phyloP scores from a whole-genome alignment of 2,113 vertebrate species.

The Engystomops pustulosus region DNA sequence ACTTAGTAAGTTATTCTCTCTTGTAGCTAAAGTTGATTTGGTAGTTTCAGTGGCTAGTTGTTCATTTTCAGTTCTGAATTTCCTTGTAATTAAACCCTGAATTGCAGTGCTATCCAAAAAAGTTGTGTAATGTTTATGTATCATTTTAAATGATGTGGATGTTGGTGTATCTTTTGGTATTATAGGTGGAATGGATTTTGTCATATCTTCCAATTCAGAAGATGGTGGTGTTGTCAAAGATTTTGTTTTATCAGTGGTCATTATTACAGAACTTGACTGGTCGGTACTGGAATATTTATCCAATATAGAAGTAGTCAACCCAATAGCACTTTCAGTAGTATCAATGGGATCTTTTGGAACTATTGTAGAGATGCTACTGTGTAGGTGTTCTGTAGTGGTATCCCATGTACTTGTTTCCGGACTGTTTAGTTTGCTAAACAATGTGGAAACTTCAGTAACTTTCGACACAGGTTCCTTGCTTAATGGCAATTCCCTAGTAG shows the following conservation, averaged over 20 bases:
- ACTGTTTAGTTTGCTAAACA: conserved; percentile 37
- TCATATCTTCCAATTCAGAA: background rate
- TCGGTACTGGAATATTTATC: background rate
- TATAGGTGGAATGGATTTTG: background rate
- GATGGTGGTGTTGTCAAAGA: background rate
- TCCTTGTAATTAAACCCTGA: background rate
- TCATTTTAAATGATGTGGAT: conserved; percentile 25
- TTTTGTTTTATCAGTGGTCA: background rate
- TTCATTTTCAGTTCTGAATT: background rate
- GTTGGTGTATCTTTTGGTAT: background rate
- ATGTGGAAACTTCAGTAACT: background rate
- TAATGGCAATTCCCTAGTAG: background rate
- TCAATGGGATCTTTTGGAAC: conserved; percentile 3
- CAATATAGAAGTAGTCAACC: background rate
- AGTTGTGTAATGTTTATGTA: background rate
- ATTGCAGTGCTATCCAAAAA: background rate
- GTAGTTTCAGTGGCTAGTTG: background rate
- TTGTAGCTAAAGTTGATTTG: background rate
- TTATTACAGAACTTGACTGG: background rate
- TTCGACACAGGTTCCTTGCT: conserved; percentile 57
- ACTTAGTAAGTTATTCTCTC: background rate
- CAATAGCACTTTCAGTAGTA: background rate
- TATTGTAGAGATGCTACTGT: background rate
- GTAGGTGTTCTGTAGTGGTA: background rate
- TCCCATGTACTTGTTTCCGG: conserved; percentile 26